Conservation (phyloP, 2,113 vertebrate species). For the Piprites chloris region DNA sequence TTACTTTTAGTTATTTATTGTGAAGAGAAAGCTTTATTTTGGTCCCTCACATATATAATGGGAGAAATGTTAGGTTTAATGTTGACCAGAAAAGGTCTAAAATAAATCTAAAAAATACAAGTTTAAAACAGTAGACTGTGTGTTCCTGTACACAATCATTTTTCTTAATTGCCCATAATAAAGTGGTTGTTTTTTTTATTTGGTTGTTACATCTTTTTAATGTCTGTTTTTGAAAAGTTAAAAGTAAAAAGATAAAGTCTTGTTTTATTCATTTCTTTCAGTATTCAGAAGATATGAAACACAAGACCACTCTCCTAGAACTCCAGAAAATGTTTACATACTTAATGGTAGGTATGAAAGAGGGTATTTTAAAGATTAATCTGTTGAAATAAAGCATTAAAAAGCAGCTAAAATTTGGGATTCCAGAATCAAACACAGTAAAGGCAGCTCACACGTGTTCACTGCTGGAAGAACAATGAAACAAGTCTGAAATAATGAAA, state of each 20-base stretch:
- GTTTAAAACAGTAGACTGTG: background rate
- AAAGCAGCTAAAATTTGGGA: background rate
- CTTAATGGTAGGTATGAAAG: slow-evolving; percentile 86
- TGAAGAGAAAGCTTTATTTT: background rate
- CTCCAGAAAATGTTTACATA: slow-evolving; percentile 99
- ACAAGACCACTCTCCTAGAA: slow-evolving; percentile 96
- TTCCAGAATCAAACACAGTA: background rate
- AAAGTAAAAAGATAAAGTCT: background rate
- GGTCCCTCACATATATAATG: background rate
- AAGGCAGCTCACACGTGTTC: background rate
- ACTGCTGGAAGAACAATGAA: background rate
- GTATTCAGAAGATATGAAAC: slow-evolving; percentile 99
- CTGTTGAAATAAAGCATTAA: background rate
- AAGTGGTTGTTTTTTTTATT: background rate
- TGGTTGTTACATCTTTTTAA: background rate
- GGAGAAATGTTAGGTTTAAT: background rate
- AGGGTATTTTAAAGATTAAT: background rate
- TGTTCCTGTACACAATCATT: background rate
- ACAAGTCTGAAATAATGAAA: background rate
- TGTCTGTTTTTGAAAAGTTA: background rate
- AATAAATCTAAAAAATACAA: background rate
- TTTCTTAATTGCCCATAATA: background rate
- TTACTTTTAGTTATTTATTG: background rate
- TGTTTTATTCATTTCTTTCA: slow-evolving; percentile 55
- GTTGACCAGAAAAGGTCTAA: background rate